Evolutionary conservation across 2,888 invertebrate species (phyloP).

Genomic region (Mylabris sibirica): DNA sequence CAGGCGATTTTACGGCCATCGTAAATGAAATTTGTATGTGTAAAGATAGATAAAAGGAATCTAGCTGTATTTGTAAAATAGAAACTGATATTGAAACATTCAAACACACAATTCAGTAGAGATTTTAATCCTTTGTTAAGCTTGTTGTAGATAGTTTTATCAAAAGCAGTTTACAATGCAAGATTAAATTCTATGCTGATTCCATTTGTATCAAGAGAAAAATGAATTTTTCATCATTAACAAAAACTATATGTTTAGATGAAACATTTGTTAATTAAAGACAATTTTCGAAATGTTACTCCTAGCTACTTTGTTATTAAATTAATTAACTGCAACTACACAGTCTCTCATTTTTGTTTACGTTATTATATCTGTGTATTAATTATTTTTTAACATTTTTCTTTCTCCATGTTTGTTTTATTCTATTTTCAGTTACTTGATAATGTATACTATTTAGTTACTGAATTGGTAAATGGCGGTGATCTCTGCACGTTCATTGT

Average conservation of each 20-base stretch:
- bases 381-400: not conserved
- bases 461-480: conserved; percentile 76
- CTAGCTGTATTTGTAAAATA: not conserved
- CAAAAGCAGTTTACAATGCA: not conserved
- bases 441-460: conserved; percentile 75
- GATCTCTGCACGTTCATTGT: conserved; percentile 74
- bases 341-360: not conserved
- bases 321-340: conserved; percentile 6
- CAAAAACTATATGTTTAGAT: not conserved
- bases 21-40: conserved; percentile 43
- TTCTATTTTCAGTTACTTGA: conserved; percentile 55
- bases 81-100: not conserved
- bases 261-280: conserved; percentile 11
- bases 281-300: not conserved
- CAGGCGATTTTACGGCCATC: conserved; percentile 38
- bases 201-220: not conserved
- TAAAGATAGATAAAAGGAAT: not conserved
- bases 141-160: not conserved
- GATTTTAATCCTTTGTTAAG: conserved; percentile 8
- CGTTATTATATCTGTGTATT: not conserved
- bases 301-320: not conserved
- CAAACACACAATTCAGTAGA: not conserved
- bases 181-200: too few species aligned
- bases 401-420: not conserved
- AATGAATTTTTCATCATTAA: not conserved